Conservation (phyloP, 2,797 vertebrate species). For the Gila robusta region DNA sequence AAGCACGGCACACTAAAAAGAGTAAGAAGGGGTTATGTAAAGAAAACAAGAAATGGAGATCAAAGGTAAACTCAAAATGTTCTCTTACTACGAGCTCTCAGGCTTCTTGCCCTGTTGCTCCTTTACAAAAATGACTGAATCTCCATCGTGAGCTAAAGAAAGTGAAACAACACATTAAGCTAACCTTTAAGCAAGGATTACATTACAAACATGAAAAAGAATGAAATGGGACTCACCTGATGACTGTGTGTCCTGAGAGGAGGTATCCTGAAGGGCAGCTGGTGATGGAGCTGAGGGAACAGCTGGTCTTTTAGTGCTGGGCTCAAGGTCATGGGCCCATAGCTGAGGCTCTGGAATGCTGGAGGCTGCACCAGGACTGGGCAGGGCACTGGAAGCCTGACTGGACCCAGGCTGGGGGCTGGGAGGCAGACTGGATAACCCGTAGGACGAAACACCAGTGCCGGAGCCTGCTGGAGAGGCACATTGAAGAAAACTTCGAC, state of each 20-base stretch:
- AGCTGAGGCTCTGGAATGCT: constrained; percentile 65
- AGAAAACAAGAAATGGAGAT: background rate
- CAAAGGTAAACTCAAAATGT: background rate
- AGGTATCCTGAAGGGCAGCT: constrained; percentile 74
- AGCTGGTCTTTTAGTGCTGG: constrained; percentile 61
- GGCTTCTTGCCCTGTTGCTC: constrained; percentile 85
- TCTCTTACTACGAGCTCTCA: constrained; percentile 82
- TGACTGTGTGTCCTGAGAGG: constrained; percentile 83
- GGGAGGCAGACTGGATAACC: constrained; percentile 70
- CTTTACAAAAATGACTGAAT: constrained; percentile 93
- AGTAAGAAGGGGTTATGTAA: background rate
- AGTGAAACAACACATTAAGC: constrained; percentile 54
- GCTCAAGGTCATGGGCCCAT: constrained; percentile 71
- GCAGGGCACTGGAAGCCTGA: constrained; percentile 77
- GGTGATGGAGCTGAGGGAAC: constrained; percentile 71
- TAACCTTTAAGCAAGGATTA: too few species aligned
- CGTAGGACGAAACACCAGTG: constrained; percentile 71
- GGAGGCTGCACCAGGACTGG: constrained; percentile 72
- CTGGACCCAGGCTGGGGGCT: constrained; percentile 75
- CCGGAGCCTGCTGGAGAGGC: constrained; percentile 71
- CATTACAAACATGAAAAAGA: background rate
- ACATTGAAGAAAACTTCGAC: constrained; percentile 71
- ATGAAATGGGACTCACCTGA: constrained; percentile 71
- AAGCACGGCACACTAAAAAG: constrained; percentile 85
- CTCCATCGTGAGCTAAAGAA: constrained; percentile 79